A percentile compares a stretch with the other conserved stretches of the same genome.
These are phyloP conservation scores for Cephus spinipes DNA, from an alignment of 2,888 invertebrate genomes.

Conservation along the genomic window DNA sequence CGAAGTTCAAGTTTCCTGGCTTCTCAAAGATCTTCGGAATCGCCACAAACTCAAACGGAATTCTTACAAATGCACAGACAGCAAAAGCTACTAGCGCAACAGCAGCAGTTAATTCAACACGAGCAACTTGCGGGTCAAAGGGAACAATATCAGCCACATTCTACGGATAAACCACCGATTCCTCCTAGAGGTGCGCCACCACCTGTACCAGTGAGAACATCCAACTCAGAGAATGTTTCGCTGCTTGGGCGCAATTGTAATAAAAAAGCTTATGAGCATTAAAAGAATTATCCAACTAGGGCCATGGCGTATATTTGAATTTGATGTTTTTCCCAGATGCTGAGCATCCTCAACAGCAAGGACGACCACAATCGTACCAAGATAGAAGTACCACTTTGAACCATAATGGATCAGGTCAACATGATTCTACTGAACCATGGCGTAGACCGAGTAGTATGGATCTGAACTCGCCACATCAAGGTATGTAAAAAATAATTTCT, in stretches of 20 bases:
- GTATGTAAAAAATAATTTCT: neutral
- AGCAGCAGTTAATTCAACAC: constrained; percentile 59
- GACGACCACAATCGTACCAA: constrained; percentile 60
- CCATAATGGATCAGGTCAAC: constrained; percentile 62
- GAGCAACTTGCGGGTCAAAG: constrained; percentile 45
- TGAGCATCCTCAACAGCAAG: constrained; percentile 50
- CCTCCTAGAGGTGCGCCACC: constrained; percentile 73
- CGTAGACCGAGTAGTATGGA: constrained; percentile 56
- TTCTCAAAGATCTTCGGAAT: constrained; percentile 39
- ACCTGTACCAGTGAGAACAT: constrained; percentile 68
- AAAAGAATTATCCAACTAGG: neutral
- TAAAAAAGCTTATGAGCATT: constrained; percentile 8
- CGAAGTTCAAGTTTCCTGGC: constrained; percentile 45
- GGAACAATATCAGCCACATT: constrained; percentile 45
- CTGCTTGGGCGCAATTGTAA: constrained; percentile 58
- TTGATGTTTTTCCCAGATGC: constrained; percentile 40
- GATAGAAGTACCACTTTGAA: constrained; percentile 53
- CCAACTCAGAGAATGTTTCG: constrained; percentile 61
- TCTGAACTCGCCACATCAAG: constrained; percentile 40
- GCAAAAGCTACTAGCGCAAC: constrained; percentile 59
- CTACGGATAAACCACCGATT: constrained; percentile 70
- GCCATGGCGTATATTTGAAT: constrained; percentile 10
- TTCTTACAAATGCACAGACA: constrained; percentile 69
- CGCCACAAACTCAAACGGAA: constrained; percentile 68
- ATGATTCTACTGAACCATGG: constrained; percentile 55